Conservation (phyloP, 2,888 invertebrate genomes). For the Taenaris catops region DNA sequence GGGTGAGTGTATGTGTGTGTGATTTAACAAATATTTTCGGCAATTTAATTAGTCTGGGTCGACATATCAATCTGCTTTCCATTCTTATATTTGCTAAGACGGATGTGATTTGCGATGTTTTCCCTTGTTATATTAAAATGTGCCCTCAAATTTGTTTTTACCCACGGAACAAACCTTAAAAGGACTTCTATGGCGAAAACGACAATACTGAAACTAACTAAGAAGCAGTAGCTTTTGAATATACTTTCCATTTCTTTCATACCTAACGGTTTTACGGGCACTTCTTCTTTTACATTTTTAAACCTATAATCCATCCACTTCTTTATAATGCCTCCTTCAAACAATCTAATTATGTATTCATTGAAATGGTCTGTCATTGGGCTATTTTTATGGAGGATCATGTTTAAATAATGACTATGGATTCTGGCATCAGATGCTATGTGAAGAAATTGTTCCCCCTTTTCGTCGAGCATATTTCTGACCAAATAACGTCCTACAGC, state of each 20-base stretch:
- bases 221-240: conserved; percentile 42
- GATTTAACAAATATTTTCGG: background rate
- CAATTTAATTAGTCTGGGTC: conserved; percentile 10
- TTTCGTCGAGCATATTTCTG: conserved; percentile 48
- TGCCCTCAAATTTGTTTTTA: conserved; percentile 5
- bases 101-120: too few relatives aligned
- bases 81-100: too few relatives aligned
- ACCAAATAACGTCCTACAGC: conserved; percentile 51
- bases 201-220: conserved; percentile 32
- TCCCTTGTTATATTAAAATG: too few relatives aligned
- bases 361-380: conserved; percentile 46
- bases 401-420: conserved; percentile 58
- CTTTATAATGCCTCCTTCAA: conserved; percentile 58
- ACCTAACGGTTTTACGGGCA: conserved; percentile 42
- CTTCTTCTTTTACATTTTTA: conserved; percentile 53
- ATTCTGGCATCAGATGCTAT: conserved; percentile 52
- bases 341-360: conserved; percentile 43
- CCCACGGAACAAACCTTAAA: conserved; percentile 20
- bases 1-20: too few relatives aligned
- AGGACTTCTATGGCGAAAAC: conserved; percentile 48
- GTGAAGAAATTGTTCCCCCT: conserved; percentile 63
- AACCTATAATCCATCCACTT: conserved; percentile 67
- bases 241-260: conserved; percentile 50
- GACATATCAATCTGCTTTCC: background rate
- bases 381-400: conserved; percentile 51